phyloP scores from a whole-genome alignment of 1,140 invertebrate genomes.

The Drosophila leontia region DNA sequence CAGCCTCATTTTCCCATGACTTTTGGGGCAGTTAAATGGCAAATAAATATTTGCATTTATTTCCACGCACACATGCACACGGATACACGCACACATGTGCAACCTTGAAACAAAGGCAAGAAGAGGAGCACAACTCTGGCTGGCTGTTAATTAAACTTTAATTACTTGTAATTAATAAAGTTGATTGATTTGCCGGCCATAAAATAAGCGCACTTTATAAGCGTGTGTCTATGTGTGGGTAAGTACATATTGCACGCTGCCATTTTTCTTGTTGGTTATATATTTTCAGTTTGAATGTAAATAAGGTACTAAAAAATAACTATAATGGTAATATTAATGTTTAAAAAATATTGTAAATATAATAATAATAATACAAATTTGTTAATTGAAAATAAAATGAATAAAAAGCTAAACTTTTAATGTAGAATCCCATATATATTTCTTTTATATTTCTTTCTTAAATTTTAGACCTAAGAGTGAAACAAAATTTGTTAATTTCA shows the following conservation, averaged over 20 bases:
- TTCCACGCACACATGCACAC: constrained; percentile 21
- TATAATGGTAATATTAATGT: too few relatives aligned
- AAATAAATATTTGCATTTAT: constrained; percentile 77
- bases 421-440: not conserved
- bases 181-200: constrained; percentile 63
- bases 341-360: too few relatives aligned
- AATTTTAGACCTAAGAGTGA: too few relatives aligned
- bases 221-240: not conserved
- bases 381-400: too few relatives aligned
- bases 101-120: constrained; percentile 70
- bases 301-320: too few relatives aligned
- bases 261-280: not conserved
- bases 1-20: constrained; percentile 30
- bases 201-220: constrained; percentile 40
- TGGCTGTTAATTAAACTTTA: constrained; percentile 77
- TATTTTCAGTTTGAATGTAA: not conserved
- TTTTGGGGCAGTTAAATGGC: constrained; percentile 65
- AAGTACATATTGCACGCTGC: constrained; percentile 3
- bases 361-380: not conserved
- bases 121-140: constrained; percentile 21
- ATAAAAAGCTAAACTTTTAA: too few relatives aligned
- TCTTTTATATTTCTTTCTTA: not conserved
- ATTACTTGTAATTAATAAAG: constrained; percentile 80
- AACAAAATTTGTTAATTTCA: not conserved
- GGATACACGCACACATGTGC: constrained; percentile 37